Evolutionary conservation across 2,113 vertebrate species (phyloP), one percentile per base, ranked within the genome.

Genomic region (Dasyurus viverrinus): DNA sequence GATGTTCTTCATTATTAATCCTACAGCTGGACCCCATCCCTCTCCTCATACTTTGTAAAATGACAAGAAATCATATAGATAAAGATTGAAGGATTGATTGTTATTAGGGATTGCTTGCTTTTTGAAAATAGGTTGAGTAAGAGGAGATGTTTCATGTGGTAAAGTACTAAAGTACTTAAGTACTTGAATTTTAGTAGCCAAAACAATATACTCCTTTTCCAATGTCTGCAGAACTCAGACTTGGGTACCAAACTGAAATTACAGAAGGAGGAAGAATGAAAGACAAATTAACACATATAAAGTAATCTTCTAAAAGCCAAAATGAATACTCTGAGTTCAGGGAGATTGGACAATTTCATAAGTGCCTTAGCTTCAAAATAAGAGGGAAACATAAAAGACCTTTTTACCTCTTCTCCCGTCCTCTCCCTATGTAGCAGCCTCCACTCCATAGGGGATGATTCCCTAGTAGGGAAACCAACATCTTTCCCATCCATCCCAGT

Each of bases 181-280:
- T 23, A 90, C 47, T 76, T 55, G 53, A 94, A 91, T 60, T 57
- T 94, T 89, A 36, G 50, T n/a, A 55, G 90, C 53, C n/a, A 57
- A 68, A n/a, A n/a, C 30, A 68, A 68, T n/a, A 68, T 68, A 68
- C 4, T 19, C 60, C 30, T 68, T 68, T 68, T 3, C 60, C 30
- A 68, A 27, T 68, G 60, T 16, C 3, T 11, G 12, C 12, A 68
- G 30, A 68, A 16, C 30, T 68, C 27, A 27, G 55, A 27, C 26
- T 57, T 9, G 2, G 26, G 57, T 12, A 60, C 57, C 57, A 60
- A 60, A 27, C 57, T 60, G 57, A 68, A 30, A 36, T 68, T 36
- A 10, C 60, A 68, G 30, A 68, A 68, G 30, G 60, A 16, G 30
- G 60, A 68, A 30, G 11, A 68, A 68, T 55, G 54, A 57, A 57